A percentile compares a stretch with the other conserved stretches of the same genome.
These are phyloP conservation scores for Mantis religiosa DNA, from an alignment of 2,888 invertebrate genomes.

Conservation along the genomic window DNA sequence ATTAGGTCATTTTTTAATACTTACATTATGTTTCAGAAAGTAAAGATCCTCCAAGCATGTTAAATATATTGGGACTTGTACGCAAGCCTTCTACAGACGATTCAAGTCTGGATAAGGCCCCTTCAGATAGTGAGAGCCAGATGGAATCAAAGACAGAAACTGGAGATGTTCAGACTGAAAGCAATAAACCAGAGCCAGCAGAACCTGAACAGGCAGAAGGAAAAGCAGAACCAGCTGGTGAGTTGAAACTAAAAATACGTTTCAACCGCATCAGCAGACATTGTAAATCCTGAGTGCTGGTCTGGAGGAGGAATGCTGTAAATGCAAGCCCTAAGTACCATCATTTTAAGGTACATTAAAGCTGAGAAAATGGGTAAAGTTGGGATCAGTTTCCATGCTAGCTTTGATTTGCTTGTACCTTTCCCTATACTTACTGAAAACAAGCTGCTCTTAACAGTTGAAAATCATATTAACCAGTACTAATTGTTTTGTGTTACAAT, in stretches of 20 bases:
- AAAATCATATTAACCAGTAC: not conserved
- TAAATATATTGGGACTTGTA: constrained; percentile 56
- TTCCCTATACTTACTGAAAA: not conserved
- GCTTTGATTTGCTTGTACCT: not conserved
- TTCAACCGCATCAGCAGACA: not conserved
- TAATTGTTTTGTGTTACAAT: not conserved
- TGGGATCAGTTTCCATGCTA: not conserved
- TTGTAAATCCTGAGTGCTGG: not conserved
- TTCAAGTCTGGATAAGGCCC: constrained; percentile 23
- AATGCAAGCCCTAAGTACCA: not conserved
- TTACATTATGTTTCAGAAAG: constrained; percentile 14
- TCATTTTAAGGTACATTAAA: not conserved
- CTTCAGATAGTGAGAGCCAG: constrained; percentile 19
- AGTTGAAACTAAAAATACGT: not conserved
- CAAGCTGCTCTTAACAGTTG: not conserved
- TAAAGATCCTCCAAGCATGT: constrained; percentile 49
- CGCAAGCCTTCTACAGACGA: constrained; percentile 44
- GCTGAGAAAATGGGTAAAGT: not conserved
- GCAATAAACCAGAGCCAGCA: not conserved
- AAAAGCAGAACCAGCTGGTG: not conserved
- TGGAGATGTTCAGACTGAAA: not conserved
- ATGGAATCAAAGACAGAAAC: constrained; percentile 2
- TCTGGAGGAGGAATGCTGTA: not conserved
- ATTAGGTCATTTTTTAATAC: not conserved
- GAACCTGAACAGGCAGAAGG: not conserved